Percentiles rank a stretch among this genome's conserved stretches.
Conservation (phyloP, 1,140 invertebrate species). For the Monomorium pharaonis region DNA sequence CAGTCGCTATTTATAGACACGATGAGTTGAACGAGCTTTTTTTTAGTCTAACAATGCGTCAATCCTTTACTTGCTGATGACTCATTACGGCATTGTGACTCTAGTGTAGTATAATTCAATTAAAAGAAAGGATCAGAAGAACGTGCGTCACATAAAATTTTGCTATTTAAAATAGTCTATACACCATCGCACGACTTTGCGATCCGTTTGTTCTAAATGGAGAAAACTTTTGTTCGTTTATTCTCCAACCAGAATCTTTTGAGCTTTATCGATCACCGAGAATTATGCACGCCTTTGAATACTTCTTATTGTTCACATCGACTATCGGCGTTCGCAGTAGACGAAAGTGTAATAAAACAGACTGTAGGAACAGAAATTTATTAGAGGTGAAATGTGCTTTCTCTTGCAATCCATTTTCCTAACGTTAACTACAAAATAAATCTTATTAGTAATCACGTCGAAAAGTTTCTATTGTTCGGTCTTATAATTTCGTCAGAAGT, state of each 20-base stretch:
- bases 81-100: neutral
- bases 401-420: neutral
- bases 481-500: neutral
- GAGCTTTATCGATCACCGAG: neutral
- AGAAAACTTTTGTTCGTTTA: neutral
- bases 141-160: neutral
- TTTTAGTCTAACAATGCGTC: slow-evolving; percentile 26
- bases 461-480: neutral
- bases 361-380: neutral
- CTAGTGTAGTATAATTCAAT: neutral
- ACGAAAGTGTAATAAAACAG: neutral
- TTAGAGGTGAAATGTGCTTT: neutral
- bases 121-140: too few relatives aligned
- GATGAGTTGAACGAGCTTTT: neutral
- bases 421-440: neutral
- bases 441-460: neutral
- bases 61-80: neutral
- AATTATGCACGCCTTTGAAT: neutral
- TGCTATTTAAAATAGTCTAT: neutral
- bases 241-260: neutral
- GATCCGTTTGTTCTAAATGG: neutral
- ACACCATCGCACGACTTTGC: neutral
- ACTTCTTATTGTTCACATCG: neutral
- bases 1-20: slow-evolving; percentile 26
- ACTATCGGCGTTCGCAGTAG: neutral